Base-by-base conservation (phyloP, 2,797 vertebrate species). In the Cyprinodon diabolis region DNA sequence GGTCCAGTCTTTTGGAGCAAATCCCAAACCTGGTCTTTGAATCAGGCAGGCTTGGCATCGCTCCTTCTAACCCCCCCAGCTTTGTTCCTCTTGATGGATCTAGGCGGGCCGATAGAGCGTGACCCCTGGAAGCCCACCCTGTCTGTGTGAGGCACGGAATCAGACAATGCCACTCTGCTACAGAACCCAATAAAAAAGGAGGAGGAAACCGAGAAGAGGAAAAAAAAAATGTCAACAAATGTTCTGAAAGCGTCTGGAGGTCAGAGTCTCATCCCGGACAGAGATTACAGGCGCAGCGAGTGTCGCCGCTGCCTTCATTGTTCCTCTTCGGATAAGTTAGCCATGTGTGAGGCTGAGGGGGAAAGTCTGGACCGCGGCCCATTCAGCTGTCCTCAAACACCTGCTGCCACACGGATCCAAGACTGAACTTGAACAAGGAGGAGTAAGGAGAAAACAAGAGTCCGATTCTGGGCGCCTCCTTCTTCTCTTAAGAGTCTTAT, bases 11-110 rank as follows among this genome's bases (percentile, higher is more conserved):
- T 93, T 92, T 91, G 93, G 91, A 95, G 93, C 81, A 90, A 93
- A 95, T 93, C 90, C 88, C 81, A 93, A 94, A 94, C 95, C 93
- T 93, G 81, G 88, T 91, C 93, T 96, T 96, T 96, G 93, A 94
- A 95, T 91, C 82, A 8, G 19, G 80, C 77, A 75, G 81, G 79
- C 90, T 92, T 90, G 92, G 92, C 89, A 92, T 82, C 6, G 78
- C 82, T 89, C 71, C 89, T 88, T 76, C 86, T 76, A 37, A 2
- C 65, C 65, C 23, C 68, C 83, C 73, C 77, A 74, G 87, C 90
- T 95, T 95, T 93, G 91, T 95, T 94, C 91, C 92, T 93, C 88
- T 89, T 93, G 85, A 89, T 93, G 88, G 93, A 94, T 92, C 92
- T 88, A 82, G 91, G 90, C 82, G 82, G 91, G 88, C 93, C 86